Evolutionary conservation across 2,113 vertebrate genomes (phyloP).

Genomic region (Dromiciops gliroides): DNA sequence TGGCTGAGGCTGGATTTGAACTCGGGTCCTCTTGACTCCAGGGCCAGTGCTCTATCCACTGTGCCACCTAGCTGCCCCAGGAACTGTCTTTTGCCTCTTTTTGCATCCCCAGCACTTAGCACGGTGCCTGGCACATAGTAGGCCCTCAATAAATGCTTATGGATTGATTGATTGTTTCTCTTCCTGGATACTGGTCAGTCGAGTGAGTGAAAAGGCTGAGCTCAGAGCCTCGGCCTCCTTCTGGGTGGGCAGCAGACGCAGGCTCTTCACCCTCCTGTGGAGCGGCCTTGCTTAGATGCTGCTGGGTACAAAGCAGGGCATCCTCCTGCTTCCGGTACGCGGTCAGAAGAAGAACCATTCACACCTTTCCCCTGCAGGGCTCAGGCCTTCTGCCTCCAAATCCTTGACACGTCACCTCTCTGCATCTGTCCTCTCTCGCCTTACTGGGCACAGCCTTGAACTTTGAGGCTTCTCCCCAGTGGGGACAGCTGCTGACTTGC

Average conservation of each 20-base stretch:
- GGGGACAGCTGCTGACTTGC: slow-evolving; percentile 26
- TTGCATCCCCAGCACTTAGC: neutral
- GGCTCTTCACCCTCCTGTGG: too few relatives aligned
- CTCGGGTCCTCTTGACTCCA: too few relatives aligned
- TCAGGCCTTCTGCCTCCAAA: neutral
- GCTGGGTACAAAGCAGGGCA: neutral
- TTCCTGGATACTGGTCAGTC: too few relatives aligned
- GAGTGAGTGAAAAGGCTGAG: too few relatives aligned
- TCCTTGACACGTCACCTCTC: neutral
- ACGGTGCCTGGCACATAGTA: neutral
- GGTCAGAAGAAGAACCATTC: too few relatives aligned
- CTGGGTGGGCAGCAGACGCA: too few relatives aligned
- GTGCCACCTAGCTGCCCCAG: too few relatives aligned
- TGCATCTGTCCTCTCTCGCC: neutral
- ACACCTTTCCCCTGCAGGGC: neutral
- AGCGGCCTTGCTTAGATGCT: too few relatives aligned
- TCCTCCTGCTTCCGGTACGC: neutral
- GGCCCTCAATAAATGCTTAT: too few relatives aligned
- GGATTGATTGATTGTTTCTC: too few relatives aligned
- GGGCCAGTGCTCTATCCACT: too few relatives aligned
- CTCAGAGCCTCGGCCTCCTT: neutral
- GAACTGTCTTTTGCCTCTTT: neutral
- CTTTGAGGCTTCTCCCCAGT: neutral
- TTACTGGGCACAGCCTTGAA: neutral
- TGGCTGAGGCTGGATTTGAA: too few relatives aligned